phyloP scores from a whole-genome alignment of 2,888 invertebrate genomes.

The Dryadula phaetusa region DNA sequence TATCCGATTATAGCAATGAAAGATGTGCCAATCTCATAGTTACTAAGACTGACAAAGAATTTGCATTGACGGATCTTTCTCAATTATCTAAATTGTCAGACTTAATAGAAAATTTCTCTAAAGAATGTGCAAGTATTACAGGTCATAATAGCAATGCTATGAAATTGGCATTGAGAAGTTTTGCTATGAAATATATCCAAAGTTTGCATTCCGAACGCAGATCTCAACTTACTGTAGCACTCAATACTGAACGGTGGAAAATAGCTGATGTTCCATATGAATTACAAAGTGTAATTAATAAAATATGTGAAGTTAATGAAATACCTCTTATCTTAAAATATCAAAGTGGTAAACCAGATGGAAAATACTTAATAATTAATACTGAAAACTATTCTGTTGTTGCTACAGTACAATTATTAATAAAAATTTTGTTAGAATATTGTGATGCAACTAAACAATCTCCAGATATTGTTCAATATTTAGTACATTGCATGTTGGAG shows the following conservation, averaged over 20 bases:
- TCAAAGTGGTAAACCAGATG: constrained; percentile 75
- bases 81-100: constrained; percentile 91
- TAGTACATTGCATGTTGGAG: constrained; percentile 94
- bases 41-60: constrained; percentile 88
- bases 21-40: constrained; percentile 94
- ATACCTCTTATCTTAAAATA: constrained; percentile 70
- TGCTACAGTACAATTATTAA: constrained; percentile 92
- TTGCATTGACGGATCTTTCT: constrained; percentile 87
- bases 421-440: constrained; percentile 96
- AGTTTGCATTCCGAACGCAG: constrained; percentile 95
- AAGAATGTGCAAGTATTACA: constrained; percentile 89
- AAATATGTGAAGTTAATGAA: constrained; percentile 84
- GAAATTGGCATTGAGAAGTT: constrained; percentile 92
- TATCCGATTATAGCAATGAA: constrained; percentile 97
- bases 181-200: constrained; percentile 95
- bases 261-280: constrained; percentile 95
- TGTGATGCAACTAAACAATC: constrained; percentile 92
- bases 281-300: constrained; percentile 93
- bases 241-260: constrained; percentile 97
- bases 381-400: constrained; percentile 91
- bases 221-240: constrained; percentile 91
- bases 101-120: constrained; percentile 91
- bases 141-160: constrained; percentile 91
- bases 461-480: constrained; percentile 90
- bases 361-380: constrained; percentile 85